Evolutionary conservation across 2,888 invertebrate genomes (phyloP), one percentile per base, ranked within the genome.

Genomic region (Apodemia duryi): DNA sequence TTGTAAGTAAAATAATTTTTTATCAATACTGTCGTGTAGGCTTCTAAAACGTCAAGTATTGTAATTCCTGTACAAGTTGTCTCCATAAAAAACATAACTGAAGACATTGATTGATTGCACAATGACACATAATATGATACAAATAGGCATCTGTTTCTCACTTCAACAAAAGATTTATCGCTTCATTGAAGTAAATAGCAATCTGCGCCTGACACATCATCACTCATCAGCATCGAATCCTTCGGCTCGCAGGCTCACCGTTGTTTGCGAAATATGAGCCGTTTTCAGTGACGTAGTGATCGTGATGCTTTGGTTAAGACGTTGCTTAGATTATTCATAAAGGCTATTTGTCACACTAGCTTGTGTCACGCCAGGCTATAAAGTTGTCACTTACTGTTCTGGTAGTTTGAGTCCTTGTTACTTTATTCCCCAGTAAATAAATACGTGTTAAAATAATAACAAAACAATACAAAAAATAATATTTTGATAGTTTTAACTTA

Each of bases 161-260:
- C 57, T 60, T n/a, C 32, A 35, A 35, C 57, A 35, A 35, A 60
- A 60, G 57, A 60, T 60, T 60, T 60, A 60, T 60, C 57, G 57
- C 32, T 60, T 60, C 57, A 60, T 60, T 60, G 57, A 60, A 60
- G 57, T 60, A 60, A 60, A 60, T 60, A 60, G 57, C 57, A 54
- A 54, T 10, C 57, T 60, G 57, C 35, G 11, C 57, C 35, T 60
- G 57, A 60, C 57, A 35, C 57, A 35, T 60, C 57, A 60, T 60
- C 57, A 35, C 57, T 60, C 57, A 60, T 60, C 57, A 60, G 57
- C 32, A 10, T 35, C 35, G 13, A 35, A 60, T 60, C 57, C 57
- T 60, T 51, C 49, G 49, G 49, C 49, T 54, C 54, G 10, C 28
- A 10, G 54, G 49, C 49, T 54, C 54, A 28, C 28, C 29, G 54